These are phyloP conservation scores for Melinaea marsaeus DNA, from an alignment of 2,888 invertebrate species.

Conservation along the genomic window DNA sequence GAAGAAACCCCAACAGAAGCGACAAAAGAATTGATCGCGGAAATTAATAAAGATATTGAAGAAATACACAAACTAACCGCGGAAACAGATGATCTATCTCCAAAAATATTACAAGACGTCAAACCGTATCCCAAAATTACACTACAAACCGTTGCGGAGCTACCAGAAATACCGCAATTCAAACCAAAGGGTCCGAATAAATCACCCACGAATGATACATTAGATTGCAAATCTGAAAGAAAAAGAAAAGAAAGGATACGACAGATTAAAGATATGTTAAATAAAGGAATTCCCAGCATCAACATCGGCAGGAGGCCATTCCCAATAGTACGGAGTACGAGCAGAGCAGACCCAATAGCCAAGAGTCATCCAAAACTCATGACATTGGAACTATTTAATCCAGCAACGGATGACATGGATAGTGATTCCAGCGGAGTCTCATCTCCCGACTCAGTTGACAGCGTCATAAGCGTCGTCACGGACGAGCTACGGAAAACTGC, in stretches of 20 bases:
- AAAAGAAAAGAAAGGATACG: slow-evolving; percentile 80
- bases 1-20: slow-evolving; percentile 61
- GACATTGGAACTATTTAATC: slow-evolving; percentile 91
- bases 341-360: slow-evolving; percentile 79
- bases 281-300: slow-evolving; percentile 82
- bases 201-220: slow-evolving; percentile 54
- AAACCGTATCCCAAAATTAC: slow-evolving; percentile 78
- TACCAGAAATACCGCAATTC: slow-evolving; percentile 80
- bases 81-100: slow-evolving; percentile 63
- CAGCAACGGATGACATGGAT: slow-evolving; percentile 93
- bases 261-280: slow-evolving; percentile 84
- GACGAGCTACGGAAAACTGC: slow-evolving; percentile 76
- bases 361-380: slow-evolving; percentile 86
- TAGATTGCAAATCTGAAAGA: slow-evolving; percentile 70
- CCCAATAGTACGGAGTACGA: slow-evolving; percentile 84
- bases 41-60: slow-evolving; percentile 73
- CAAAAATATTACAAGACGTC: slow-evolving; percentile 66
- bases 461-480: slow-evolving; percentile 87
- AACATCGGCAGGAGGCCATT: slow-evolving; percentile 69
- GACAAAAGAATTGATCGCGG: slow-evolving; percentile 60
- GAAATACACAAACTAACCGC: slow-evolving; percentile 72
- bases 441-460: slow-evolving; percentile 91
- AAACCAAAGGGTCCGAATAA: slow-evolving; percentile 59
- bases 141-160: slow-evolving; percentile 78
- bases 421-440: slow-evolving; percentile 93